Evolutionary conservation across 2,797 vertebrate species (phyloP), one percentile per base, ranked within the genome.

Genomic region (Alfaro cultratus): DNA sequence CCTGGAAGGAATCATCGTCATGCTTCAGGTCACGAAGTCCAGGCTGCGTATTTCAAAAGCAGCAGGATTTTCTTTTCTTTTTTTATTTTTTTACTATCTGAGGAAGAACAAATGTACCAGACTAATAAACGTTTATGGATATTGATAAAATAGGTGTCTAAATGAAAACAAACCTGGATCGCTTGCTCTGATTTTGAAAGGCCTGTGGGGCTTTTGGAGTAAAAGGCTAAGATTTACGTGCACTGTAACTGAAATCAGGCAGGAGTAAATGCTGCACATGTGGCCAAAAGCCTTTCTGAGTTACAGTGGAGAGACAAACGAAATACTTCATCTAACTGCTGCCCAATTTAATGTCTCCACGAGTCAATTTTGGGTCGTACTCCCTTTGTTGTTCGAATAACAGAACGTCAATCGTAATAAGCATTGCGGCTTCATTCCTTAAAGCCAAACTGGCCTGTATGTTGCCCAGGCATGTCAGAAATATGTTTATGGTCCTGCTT

Each of bases 401-500:
- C 36, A 68, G 21, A 68, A 41, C 9, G 29, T 36, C 62, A 23
- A 81, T 81, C 18, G 60, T 31, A 73, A 87, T 74, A 87, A 89
- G 76, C 2, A 0, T 15, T 53, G 57, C 47, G 26, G 10, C 26
- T 18, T 55, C 53, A 55, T 68, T 62, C 67, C 8, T 43, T 29
- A 49, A 68, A 83, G 43, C 31, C 71, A 36, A 0, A 57, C 73
- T 71, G 68, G 16, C 73, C 75, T 71, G 36, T n/a, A 31, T 67
- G 0, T 62, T 49, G 81, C 47, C 60, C 34, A 64, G 74, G 79
- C 76, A 71, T 49, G 60, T 15, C 51, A 10, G 34, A 46, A 84
- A 60, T 81, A 87, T n/a, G 86, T 82, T 76, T 46, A 46, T 74
- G 82, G 76, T 78, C 83, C 81, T 92, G 89, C 18, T 89, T 87